Percentiles rank a stretch among this genome's conserved stretches.
Conservation (phyloP, 1,140 invertebrate species). For the Neocloeon triangulifer region DNA sequence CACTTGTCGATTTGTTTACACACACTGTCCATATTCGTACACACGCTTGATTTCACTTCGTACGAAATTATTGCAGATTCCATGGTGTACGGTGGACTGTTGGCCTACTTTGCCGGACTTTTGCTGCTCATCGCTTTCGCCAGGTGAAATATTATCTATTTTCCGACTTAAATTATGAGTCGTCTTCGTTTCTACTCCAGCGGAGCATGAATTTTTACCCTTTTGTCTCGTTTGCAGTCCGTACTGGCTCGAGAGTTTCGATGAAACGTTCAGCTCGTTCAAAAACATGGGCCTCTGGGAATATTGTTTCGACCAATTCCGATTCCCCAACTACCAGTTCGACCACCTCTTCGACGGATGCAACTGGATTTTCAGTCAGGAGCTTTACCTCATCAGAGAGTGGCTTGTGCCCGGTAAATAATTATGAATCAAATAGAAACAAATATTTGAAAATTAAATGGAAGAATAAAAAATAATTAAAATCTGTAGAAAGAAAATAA, state of each 20-base stretch:
- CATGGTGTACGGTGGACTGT: constrained; percentile 47
- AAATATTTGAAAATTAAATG: too few species aligned
- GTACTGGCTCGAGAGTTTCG: constrained; percentile 89
- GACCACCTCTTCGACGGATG: constrained; percentile 79
- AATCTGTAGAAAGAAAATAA: too few species aligned
- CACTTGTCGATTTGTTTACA: too few species aligned
- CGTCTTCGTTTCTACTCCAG: background rate
- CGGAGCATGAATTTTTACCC: background rate
- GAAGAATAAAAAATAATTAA: too few species aligned
- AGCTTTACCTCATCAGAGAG: constrained; percentile 77
- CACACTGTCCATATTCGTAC: too few species aligned
- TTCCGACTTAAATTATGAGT: background rate
- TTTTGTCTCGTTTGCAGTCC: constrained; percentile 34
- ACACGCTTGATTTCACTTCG: too few species aligned
- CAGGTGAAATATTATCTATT: constrained; percentile 29
- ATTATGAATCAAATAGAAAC: too few species aligned
- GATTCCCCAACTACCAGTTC: constrained; percentile 79
- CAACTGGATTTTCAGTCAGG: constrained; percentile 77
- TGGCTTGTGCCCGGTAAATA: constrained; percentile 63
- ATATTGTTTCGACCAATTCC: constrained; percentile 82
- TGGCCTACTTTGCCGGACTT: constrained; percentile 50
- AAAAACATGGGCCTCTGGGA: constrained; percentile 93
- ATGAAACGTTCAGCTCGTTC: constrained; percentile 71
- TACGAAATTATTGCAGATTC: too few species aligned
- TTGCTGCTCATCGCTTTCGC: constrained; percentile 63